Base-by-base conservation (phyloP, 2,888 invertebrate species). In the Tachina grossa region DNA sequence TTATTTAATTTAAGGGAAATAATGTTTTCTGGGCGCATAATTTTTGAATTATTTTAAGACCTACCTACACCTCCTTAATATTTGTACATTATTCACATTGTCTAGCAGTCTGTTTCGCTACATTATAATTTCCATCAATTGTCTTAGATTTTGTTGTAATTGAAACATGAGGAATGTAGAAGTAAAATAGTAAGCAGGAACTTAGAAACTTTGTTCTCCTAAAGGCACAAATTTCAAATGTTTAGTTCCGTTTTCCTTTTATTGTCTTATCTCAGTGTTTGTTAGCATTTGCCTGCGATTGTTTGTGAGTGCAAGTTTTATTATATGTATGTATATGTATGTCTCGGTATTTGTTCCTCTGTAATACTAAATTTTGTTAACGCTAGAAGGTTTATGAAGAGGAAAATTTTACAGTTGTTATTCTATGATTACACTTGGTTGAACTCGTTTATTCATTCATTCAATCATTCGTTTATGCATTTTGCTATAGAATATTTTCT, bases 321-420 rank as follows among this genome's bases (percentile, higher is more conserved):
- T 74, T 61, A 31, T 61, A 10, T 22, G 22, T 22, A 22, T 22
- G 22, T 22, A 22, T 22, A 2, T 22, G 1, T 22, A 63, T 63
- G 51, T 74, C 51, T 75, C 63, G n/a, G 10, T 75, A 63, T 63
- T 63, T 76, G 45, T 65, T 66, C 57, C 55, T 31, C 31, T 76
- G 71, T 55, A 19, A 63, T 49, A 53, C 10, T 11, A 61, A 49
- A 61, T 63, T 74, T 39, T 69, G 47, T 63, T 59, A 19, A 61
- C 66, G 55, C 72, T 69, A 22, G 51, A 57, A 65, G 31, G 71
- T 75, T 84, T 77, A 63, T 84, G 83, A 79, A 55, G 63, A 79
- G 85, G 77, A 84, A 83, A 81, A 86, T 87, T 87, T 86, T 84
- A 85, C 79, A 83, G 83, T 87, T 87, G 85, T 87, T 86, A 87